A percentile compares a stretch with the other conserved stretches of the same genome.
These are phyloP conservation scores for Esox masquinongy DNA, from an alignment of 2,797 vertebrate genomes.

Conservation along the genomic window DNA sequence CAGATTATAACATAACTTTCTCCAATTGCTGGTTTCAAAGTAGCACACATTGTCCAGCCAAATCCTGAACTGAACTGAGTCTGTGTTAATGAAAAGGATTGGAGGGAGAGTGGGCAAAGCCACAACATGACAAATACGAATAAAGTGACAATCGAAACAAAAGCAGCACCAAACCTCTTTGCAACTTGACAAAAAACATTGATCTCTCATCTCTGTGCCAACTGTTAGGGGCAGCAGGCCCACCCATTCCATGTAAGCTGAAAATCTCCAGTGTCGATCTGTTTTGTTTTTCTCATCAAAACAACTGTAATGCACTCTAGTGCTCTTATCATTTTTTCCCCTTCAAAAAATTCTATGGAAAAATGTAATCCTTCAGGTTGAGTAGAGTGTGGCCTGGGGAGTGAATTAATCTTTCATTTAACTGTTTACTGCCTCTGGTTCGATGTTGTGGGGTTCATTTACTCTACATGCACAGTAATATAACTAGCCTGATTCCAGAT, in stretches of 20 bases:
- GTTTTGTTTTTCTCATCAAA: not conserved
- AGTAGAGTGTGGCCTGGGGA: not conserved
- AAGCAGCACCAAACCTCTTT: conserved; percentile 5
- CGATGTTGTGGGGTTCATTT: not conserved
- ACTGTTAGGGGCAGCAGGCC: conserved; percentile 19
- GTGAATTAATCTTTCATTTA: not conserved
- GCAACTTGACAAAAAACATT: conserved; percentile 16
- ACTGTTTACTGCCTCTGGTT: not conserved
- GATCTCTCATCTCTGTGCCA: conserved; percentile 24
- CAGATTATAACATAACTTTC: not conserved
- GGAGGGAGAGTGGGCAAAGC: not conserved
- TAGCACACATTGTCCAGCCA: not conserved
- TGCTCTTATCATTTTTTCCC: conserved; percentile 9
- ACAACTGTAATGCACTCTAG: conserved; percentile 17
- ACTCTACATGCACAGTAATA: not conserved
- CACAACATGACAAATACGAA: not conserved
- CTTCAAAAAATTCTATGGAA: not conserved
- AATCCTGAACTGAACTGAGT: not conserved
- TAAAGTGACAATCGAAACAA: not conserved
- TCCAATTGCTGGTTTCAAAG: conserved; percentile 1
- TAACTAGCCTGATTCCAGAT: not conserved
- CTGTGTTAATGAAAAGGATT: not conserved
- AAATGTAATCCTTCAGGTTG: not conserved
- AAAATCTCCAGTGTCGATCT: conserved; percentile 18
- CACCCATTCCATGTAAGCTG: conserved; percentile 10